phyloP scores from a whole-genome alignment of 2,797 vertebrate genomes.

The Ctenopoma multispine region DNA sequence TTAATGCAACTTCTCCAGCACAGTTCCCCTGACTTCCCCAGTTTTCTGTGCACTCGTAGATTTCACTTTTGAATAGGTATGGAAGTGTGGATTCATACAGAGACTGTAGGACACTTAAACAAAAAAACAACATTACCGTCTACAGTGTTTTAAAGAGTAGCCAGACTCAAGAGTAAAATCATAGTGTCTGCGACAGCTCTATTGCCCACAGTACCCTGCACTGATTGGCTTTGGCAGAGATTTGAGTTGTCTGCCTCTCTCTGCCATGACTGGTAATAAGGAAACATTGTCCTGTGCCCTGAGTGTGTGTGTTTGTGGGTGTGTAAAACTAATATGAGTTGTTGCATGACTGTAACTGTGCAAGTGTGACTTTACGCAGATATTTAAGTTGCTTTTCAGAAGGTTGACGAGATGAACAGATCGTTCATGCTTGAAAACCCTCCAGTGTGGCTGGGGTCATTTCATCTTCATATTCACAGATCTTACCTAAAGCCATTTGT shows the following conservation, averaged over 20 bases:
- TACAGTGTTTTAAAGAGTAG: not conserved
- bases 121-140: not conserved
- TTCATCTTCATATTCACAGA: too few relatives aligned
- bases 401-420: too few relatives aligned
- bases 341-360: slow-evolving; percentile 1
- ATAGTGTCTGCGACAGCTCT: slow-evolving; percentile 11
- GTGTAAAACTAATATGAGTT: not conserved
- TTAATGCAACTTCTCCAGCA: too few relatives aligned
- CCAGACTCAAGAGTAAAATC: not conserved
- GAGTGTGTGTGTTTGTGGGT: slow-evolving; percentile 10
- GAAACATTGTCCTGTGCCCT: slow-evolving; percentile 28
- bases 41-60: too few relatives aligned
- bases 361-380: not conserved
- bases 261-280: slow-evolving; percentile 37
- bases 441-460: too few relatives aligned
- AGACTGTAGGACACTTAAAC: not conserved
- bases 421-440: too few relatives aligned
- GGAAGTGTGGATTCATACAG: not conserved
- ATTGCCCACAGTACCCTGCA: slow-evolving; percentile 16
- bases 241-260: slow-evolving; percentile 24
- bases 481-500: not conserved
- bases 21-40: not conserved
- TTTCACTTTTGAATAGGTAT: not conserved
- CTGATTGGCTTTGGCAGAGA: slow-evolving; percentile 57
- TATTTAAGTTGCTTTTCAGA: too few relatives aligned